Evolutionary conservation across 2,797 vertebrate species (phyloP), one percentile per base, ranked within the genome.

Genomic region (Octomys mimax): DNA sequence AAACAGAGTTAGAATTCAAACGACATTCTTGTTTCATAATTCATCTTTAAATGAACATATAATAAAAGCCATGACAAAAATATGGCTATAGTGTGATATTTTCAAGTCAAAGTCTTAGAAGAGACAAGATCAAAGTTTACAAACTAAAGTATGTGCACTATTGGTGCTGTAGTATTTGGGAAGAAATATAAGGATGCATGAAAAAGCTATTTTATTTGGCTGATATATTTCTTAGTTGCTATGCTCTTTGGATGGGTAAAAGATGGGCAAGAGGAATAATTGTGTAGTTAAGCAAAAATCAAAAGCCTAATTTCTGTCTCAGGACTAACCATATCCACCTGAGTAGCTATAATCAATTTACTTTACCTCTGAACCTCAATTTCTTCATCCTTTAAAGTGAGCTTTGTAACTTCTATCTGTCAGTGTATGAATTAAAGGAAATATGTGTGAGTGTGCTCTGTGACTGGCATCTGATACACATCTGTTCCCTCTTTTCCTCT

Each of bases 21-120:
- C 24, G 92, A 97, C 59, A 95, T 89, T 97, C 91, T 89, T 14
- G 3, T 90, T 93, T 84, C 75, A 94, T 70, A 91, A 78, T 46
- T 91, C 18, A 88, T 91, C 57, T 90, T 94, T 95, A 86, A 95
- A 90, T 66, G 96, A 89, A 89, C 39, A 92, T 36, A 42, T 61
- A 95, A 95, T 82, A 88, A 31, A 52, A 87, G 81, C 19, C 64
- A 7, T 89, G 83, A 95, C 5, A 68, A 93, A 96, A 92, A 89
- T 94, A 88, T 28, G 57, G 52, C 21, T 79, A 82, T 64, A 85
- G 52, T 22, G 87, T 85, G 13, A 81, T 90, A 96, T 80, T 87
- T 5, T 10, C 26, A 89, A 94, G 75, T 83, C 21, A 49, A 70
- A 61, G 31, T 92, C 59, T 82, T 33, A 95, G 21, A 86, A 96